These are phyloP conservation scores for Gallinago jamesoni DNA, from an alignment of 2,113 vertebrate genomes.

Conservation along the genomic window DNA sequence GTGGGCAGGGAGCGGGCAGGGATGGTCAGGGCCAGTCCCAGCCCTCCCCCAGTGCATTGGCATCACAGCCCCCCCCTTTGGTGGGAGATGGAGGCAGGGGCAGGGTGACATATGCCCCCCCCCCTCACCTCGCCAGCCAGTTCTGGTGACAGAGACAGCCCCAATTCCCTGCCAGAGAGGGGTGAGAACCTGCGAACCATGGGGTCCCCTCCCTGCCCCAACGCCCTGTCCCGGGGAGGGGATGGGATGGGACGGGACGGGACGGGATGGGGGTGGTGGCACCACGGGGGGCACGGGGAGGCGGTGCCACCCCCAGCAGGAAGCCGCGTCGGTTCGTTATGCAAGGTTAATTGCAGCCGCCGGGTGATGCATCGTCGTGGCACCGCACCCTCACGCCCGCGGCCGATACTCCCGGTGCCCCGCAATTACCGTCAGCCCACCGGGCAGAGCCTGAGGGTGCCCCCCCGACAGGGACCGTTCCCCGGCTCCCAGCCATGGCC, in stretches of 20 bases:
- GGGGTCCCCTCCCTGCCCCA: accelerated
- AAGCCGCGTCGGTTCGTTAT: slow-evolving; percentile 16
- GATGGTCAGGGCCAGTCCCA: not conserved
- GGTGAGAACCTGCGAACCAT: accelerated
- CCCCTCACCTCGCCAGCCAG: accelerated
- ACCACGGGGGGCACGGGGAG: not conserved
- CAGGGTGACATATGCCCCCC: accelerated
- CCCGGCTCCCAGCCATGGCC: accelerated
- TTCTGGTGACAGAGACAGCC: not conserved
- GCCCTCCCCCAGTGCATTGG: not conserved
- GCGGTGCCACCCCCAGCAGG: slow-evolving; percentile 35
- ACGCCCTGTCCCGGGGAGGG: accelerated
- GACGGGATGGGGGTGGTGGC: not conserved
- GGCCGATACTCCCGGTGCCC: slow-evolving; percentile 19
- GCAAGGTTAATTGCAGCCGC: slow-evolving; percentile 47
- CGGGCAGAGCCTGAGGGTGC: not conserved
- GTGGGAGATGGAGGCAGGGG: not conserved
- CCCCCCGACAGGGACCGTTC: accelerated
- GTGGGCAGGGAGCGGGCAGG: not conserved
- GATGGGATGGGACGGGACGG: not conserved
- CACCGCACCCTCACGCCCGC: slow-evolving; percentile 21
- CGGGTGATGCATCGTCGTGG: not conserved
- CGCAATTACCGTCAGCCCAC: not conserved
- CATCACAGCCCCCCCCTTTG: not conserved
- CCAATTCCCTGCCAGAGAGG: accelerated